Evolutionary conservation across 2,113 vertebrate species (phyloP).

Genomic region (Melanerpes formicivorus): DNA sequence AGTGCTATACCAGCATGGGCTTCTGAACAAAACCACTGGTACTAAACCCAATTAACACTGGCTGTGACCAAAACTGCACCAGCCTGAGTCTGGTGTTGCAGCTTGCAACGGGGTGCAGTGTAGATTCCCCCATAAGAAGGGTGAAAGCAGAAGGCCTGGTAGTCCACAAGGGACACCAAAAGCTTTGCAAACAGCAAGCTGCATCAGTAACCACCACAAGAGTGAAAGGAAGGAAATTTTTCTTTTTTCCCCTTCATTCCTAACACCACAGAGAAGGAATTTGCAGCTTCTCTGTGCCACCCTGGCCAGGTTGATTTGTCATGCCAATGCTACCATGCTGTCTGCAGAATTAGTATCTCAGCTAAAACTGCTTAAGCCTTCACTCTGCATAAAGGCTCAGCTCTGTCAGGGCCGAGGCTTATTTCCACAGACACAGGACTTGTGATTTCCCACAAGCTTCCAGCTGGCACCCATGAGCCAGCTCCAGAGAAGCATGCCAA

Average conservation of each 20-base stretch:
- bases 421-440: not conserved
- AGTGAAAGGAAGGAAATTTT: not conserved
- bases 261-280: not conserved
- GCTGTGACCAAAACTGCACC: not conserved
- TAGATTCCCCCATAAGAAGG: not conserved
- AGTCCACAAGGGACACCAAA: not conserved
- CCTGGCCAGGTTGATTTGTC: not conserved
- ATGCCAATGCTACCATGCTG: rapidly evolving
- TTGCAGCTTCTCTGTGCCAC: not conserved
- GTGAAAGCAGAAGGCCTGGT: not conserved
- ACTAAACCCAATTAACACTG: not conserved
- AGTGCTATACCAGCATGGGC: not conserved
- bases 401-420: not conserved
- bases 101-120: not conserved
- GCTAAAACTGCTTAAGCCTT: not conserved
- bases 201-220: not conserved
- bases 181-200: not conserved
- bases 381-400: not conserved
- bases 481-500: not conserved
- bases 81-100: not conserved
- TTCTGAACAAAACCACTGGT: not conserved
- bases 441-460: not conserved
- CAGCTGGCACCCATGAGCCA: not conserved
- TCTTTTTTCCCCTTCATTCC: not conserved
- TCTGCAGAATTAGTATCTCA: not conserved